Evolutionary conservation across 1,140 invertebrate genomes (phyloP), one percentile per base, ranked within the genome.

Genomic region (Pogonognathellus flavescens): DNA sequence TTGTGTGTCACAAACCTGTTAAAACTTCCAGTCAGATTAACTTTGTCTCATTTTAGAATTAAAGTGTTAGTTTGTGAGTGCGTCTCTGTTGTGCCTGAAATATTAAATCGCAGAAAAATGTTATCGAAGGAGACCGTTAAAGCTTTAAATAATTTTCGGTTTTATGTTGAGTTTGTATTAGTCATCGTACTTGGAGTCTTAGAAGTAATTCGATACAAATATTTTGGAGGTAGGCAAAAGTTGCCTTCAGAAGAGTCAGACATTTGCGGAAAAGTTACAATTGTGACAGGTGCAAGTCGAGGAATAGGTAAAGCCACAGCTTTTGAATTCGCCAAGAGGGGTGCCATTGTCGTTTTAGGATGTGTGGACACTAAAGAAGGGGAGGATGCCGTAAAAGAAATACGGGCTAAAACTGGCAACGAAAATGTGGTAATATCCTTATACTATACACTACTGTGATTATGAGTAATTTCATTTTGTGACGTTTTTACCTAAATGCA

Each of bases 231-330:
- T 25, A 53, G 50, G 31, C 22, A 8, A 57, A 57, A 14, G 4
- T 8, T 1, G 16, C 22, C 55, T n/a, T 5, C 20, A 16, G 53
- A 81, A 0, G 80, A 81, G n/a, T 14, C 18, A 16, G 53, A 59
- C 14, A 31, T 81, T 16, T 18, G 20, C 22, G 57, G 16, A 49
- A 50, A 82, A 41, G 57, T 82, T 41, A 31, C 60, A 3, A 49
- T 82, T 16, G 31, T 82, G 6, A 82, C 81, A 5, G 81, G 81
- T n/a, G 81, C 22, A n/a, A 72, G 41, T 55, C 9, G 49, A 11
- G 83, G 83, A 10, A 31, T 84, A 41, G 83, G 83, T 14, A 84
- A 84, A 55, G 62, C 25, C 10, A 9, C n/a, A 8, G 59, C 62
- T n/a, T 57, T 59, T 20, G 25, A 70, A 31, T 53, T 25, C 11